Base-by-base conservation (phyloP, 2,797 vertebrate genomes). In the Tachyglossus aculeatus region DNA sequence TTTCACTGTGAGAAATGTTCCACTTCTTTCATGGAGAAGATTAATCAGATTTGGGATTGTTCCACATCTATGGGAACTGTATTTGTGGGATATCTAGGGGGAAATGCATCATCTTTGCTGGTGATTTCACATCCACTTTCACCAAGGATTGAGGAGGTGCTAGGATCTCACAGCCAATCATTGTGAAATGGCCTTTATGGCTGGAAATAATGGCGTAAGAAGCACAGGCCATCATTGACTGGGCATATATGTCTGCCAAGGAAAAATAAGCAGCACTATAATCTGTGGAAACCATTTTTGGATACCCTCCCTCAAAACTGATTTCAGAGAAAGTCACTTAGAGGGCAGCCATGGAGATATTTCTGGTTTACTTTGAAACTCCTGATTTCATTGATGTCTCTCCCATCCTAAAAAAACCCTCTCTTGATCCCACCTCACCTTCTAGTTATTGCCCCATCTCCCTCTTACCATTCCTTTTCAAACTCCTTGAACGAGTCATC, bases 1-100 rank as follows among this genome's bases (percentile, higher is more conserved):
- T 80, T 65, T 73, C 65, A 79, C 52, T 52, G 65, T 81, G 65
- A 82, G 73, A 85, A 83, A 83, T 60, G 56, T 67, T 66, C 59
- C 47, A 39, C 32, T 61, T 66, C 57, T 69, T 80, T 78, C 63
- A 73, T 67, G 68, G 59, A 52, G 76, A 69, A 69, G 65, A 41
- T 15, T n/a, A 44, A 78, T 60, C 40, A 77, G 38, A 61, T 63
- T 67, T 60, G 39, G 62, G 68, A 57, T 33, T 27, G 33, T 15
- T 39, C 21, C 21, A 32, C 22, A 38, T 69, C 44, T 47, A 8
- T 53, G 59, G 33, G 44, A 71, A 74, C 56, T 54, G 31, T 48
- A 21, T 62, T 61, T 27, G 19, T 34, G 14, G 50, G n/a, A 31
- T 25, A 55, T 12, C n/a, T 60, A 7, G 3, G 29, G 36, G 19